A percentile compares a stretch with the other conserved stretches of the same genome.
phyloP scores from a whole-genome alignment of 35 echinoderm and acorn worm genomes.

The Amphiura filiformis region DNA sequence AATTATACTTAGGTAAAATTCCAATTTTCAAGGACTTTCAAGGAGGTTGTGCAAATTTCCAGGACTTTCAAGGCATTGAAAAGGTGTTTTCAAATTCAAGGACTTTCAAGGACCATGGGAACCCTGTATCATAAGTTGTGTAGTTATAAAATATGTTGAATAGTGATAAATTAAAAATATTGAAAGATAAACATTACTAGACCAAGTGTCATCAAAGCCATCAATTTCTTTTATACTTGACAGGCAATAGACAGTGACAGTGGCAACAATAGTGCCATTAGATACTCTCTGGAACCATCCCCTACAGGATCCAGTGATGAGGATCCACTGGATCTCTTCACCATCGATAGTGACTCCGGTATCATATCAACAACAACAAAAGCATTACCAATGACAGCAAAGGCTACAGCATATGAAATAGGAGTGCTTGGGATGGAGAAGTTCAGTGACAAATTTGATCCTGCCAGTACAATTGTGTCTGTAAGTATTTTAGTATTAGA shows the following conservation, averaged over 20 bases:
- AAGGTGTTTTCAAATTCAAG: no score
- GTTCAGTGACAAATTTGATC: neutral
- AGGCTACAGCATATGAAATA: neutral
- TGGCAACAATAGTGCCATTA: slow-evolving; percentile 16
- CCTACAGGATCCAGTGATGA: neutral
- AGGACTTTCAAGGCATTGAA: no score
- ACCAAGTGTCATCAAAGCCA: no score
- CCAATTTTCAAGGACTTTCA: no score
- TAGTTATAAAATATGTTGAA: no score
- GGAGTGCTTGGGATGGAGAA: neutral
- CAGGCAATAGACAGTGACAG: slow-evolving; percentile 23
- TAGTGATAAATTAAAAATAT: no score
- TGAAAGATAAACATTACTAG: no score
- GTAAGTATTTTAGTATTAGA: neutral
- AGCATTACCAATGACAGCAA: neutral
- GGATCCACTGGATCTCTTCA: slow-evolving; percentile 10
- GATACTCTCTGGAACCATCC: neutral
- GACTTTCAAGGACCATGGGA: no score
- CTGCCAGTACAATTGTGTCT: neutral
- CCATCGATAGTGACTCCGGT: neutral
- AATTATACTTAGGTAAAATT: no score
- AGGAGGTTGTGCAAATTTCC: no score
- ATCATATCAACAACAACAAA: slow-evolving; percentile 16
- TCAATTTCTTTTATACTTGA: no score
- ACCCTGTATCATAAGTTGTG: no score